Conservation (phyloP, 92 coral and sea anemone species). For the Phymanthus crucifer region DNA sequence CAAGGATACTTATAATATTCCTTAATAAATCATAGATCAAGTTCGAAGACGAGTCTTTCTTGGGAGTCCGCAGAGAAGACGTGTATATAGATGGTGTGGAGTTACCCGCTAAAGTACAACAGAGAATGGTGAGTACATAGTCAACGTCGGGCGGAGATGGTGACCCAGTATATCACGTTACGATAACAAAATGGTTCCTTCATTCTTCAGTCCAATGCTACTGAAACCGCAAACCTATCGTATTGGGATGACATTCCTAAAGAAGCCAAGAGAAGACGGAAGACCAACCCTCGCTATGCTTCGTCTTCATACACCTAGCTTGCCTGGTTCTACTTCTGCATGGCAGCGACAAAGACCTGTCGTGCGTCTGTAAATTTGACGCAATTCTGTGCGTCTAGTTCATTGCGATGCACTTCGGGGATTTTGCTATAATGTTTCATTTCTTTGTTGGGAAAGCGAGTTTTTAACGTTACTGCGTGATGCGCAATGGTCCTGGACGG, state of each 20-base stretch:
- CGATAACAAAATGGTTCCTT: not conserved
- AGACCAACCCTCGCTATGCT: constrained; percentile 65
- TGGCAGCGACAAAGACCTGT: not conserved
- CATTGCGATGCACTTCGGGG: not conserved
- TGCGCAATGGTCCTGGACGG: not conserved
- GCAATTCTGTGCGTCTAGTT: not conserved
- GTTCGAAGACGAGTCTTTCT: constrained; percentile 82
- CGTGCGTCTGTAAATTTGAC: not conserved
- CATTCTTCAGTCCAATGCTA: constrained; percentile 69
- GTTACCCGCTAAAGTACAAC: constrained; percentile 70
- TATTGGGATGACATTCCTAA: constrained; percentile 69
- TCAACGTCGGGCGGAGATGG: not conserved
- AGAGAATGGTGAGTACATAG: constrained; percentile 61
- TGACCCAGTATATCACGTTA: too few species aligned
- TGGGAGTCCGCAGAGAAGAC: constrained; percentile 83
- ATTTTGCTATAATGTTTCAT: not conserved
- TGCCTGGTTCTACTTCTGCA: not conserved
- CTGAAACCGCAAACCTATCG: constrained; percentile 78
- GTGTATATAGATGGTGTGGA: constrained; percentile 80
- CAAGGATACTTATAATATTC: not conserved
- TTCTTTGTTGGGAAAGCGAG: not conserved
- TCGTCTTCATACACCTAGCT: not conserved
- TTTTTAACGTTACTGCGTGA: not conserved
- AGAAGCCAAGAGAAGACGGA: constrained; percentile 64
- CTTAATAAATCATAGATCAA: constrained; percentile 43